These are phyloP conservation scores for Scolopax bukidnonensis DNA, from an alignment of 2,797 vertebrate genomes.

Conservation along the genomic window DNA sequence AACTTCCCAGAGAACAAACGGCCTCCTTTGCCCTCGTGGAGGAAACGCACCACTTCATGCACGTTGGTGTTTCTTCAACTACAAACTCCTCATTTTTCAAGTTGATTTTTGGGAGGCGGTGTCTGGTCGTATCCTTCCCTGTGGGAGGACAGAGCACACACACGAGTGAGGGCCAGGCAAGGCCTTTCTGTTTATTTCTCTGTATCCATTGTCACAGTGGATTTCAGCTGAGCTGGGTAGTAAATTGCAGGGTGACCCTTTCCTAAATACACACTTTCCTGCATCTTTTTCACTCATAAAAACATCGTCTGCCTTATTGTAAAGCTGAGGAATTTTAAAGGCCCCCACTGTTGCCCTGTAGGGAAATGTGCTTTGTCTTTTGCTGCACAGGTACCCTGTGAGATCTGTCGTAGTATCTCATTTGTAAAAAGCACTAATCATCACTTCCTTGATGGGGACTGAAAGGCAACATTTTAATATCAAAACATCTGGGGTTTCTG, in stretches of 20 bases:
- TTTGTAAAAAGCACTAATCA: background rate
- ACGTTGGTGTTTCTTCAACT: too few species aligned
- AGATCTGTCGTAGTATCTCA: background rate
- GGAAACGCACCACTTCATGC: fast-evolving
- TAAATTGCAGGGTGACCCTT: background rate
- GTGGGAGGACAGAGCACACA: fast-evolving
- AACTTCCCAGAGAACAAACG: background rate
- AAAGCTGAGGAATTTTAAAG: background rate
- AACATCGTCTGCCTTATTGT: background rate
- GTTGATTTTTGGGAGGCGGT: background rate
- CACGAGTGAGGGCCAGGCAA: background rate
- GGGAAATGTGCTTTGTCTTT: background rate
- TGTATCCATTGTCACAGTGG: background rate
- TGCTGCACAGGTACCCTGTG: background rate
- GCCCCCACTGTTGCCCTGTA: background rate
- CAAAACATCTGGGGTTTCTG: background rate
- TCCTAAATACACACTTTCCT: background rate
- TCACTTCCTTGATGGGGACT: background rate
- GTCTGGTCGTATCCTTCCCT: background rate
- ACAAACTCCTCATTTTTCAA: background rate
- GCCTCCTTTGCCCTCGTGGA: background rate
- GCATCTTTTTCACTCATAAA: background rate
- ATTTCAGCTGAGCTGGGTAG: background rate
- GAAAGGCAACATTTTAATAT: background rate
- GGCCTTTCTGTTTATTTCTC: background rate